phyloP scores from a whole-genome alignment of 2,113 vertebrate genomes.

The Neolamprologus fasciatus region DNA sequence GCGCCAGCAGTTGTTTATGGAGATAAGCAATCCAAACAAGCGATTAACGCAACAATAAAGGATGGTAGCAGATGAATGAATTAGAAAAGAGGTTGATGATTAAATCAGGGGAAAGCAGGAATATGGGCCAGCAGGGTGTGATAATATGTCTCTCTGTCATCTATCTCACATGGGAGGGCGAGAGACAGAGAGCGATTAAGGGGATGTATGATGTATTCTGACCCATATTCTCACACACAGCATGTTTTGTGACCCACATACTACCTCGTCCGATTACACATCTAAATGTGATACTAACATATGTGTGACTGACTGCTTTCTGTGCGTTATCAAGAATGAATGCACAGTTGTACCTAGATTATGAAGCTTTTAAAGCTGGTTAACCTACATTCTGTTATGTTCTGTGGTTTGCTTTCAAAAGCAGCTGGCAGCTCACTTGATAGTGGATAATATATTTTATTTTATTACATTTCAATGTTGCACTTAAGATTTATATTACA shows the following conservation, averaged over 20 bases:
- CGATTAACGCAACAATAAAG: not conserved
- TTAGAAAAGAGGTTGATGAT: slow-evolving; percentile 8
- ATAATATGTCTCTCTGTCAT: slow-evolving; percentile 52
- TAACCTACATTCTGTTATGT: not conserved
- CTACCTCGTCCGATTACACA: slow-evolving; percentile 1
- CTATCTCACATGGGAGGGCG: slow-evolving; percentile 38
- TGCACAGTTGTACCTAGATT: not conserved
- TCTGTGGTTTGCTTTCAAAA: not conserved
- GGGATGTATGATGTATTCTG: slow-evolving; percentile 50
- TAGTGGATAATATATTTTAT: not conserved
- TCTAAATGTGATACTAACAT: not conserved
- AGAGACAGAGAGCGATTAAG: slow-evolving; percentile 21
- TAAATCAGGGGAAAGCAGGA: slow-evolving; percentile 13
- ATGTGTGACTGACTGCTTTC: not conserved
- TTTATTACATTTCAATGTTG: not conserved
- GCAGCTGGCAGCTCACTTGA: not conserved
- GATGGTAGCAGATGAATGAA: not conserved
- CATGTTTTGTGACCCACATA: slow-evolving; percentile 53
- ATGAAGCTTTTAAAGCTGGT: not conserved
- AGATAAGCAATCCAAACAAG: not conserved
- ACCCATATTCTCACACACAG: slow-evolving; percentile 44
- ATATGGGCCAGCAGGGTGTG: slow-evolving; percentile 58
- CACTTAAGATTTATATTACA: not conserved
- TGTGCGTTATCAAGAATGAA: not conserved
- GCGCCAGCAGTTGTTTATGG: not conserved